Conservation (phyloP, 2,113 vertebrate species). For the Damaliscus lunatus region DNA sequence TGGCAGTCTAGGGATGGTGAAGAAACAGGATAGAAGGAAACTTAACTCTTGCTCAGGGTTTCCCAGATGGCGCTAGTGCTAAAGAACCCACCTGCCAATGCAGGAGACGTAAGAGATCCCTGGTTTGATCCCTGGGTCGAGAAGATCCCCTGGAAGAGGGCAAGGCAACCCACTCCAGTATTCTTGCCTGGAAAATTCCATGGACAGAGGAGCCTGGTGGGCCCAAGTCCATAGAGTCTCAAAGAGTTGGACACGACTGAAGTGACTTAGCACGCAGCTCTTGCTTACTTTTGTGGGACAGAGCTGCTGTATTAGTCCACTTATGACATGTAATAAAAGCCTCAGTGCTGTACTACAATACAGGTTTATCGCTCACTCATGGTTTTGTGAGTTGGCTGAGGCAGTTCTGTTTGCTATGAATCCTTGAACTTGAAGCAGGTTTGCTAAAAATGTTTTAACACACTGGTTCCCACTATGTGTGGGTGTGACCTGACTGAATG, state of each 20-base stretch:
- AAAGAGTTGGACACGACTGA: background rate
- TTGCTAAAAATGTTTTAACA: constrained; percentile 13
- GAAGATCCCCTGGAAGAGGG: background rate
- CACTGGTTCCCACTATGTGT: background rate
- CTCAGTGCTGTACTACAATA: background rate
- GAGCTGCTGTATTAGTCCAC: background rate
- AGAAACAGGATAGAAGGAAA: background rate
- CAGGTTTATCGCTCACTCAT: constrained; percentile 19
- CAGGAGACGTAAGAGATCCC: background rate
- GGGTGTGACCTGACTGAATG: background rate
- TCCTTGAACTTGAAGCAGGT: background rate
- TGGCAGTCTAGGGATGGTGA: background rate
- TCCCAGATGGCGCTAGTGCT: background rate
- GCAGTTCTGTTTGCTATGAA: background rate
- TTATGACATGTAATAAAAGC: background rate
- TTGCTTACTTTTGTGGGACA: background rate
- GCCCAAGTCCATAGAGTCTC: background rate
- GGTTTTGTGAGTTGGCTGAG: background rate
- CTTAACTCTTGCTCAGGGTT: background rate
- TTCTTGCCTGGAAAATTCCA: background rate
- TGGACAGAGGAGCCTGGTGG: background rate
- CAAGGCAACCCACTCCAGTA: background rate
- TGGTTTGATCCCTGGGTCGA: background rate
- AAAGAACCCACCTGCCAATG: background rate
- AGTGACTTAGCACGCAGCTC: background rate